Percentiles rank a stretch among this genome's conserved stretches.
phyloP scores from a whole-genome alignment of 1,140 invertebrate species.

The Dinothrombium tinctorium region DNA sequence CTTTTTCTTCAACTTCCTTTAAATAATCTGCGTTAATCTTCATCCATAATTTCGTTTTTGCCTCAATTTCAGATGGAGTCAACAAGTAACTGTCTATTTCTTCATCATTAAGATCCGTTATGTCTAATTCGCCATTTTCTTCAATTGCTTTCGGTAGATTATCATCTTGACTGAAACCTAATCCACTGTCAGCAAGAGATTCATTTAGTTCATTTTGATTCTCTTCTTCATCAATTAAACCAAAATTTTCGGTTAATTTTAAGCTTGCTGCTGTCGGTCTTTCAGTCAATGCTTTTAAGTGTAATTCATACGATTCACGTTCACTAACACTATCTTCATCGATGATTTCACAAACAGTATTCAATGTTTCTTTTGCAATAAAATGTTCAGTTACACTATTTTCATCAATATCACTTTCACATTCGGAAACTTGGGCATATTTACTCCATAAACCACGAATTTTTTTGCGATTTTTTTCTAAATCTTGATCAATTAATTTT shows the following conservation, averaged over 20 bases:
- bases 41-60: conserved; percentile 60
- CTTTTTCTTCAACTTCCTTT: conserved; percentile 38
- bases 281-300: not conserved
- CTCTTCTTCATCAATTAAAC: not conserved
- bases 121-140: conserved; percentile 38
- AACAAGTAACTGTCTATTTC: conserved; percentile 60
- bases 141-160: conserved; percentile 14
- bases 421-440: too few species aligned
- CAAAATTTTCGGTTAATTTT: conserved; percentile 17
- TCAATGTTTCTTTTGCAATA: too few species aligned
- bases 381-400: not conserved
- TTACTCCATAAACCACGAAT: too few species aligned
- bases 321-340: too few species aligned
- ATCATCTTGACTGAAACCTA: conserved; percentile 2
- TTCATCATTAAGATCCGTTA: conserved; percentile 57
- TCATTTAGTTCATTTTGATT: not conserved
- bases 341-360: too few species aligned
- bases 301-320: conserved; percentile 4
- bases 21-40: conserved; percentile 59
- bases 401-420: conserved; percentile 3
- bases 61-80: conserved; percentile 43
- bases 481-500: conserved; percentile 29
- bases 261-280: conserved; percentile 22
- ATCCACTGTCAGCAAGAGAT: conserved; percentile 1
- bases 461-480: conserved; percentile 35